A percentile compares a stretch with the other conserved stretches of the same genome.
Conservation (phyloP, 2,797 vertebrate species). For the Tragopan temminckii region DNA sequence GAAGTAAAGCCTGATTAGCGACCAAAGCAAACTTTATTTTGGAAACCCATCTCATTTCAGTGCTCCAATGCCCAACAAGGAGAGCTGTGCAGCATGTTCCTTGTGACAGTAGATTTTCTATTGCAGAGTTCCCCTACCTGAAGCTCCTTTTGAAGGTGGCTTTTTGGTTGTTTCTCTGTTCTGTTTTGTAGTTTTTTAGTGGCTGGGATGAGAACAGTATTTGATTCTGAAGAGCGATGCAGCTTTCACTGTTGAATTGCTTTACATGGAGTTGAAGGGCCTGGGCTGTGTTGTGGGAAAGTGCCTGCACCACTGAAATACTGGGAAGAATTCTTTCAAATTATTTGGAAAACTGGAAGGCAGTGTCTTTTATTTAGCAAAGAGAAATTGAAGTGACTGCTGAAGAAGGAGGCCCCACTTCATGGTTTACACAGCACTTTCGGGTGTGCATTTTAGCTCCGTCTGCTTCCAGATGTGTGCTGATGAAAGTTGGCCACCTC, state of each 20-base stretch:
- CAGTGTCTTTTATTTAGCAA: background rate
- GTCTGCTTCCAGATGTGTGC: background rate
- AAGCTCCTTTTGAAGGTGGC: background rate
- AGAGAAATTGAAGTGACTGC: background rate
- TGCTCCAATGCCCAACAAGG: background rate
- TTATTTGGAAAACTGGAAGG: background rate
- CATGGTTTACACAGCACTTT: background rate
- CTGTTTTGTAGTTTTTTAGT: background rate
- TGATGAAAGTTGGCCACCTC: background rate
- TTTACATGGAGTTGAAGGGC: background rate
- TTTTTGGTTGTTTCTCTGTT: constrained; percentile 7
- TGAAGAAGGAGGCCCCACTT: background rate
- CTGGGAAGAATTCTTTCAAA: background rate
- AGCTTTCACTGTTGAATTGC: background rate
- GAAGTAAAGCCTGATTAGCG: constrained; percentile 47
- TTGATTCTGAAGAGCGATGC: background rate
- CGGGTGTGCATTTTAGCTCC: background rate
- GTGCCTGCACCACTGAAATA: background rate
- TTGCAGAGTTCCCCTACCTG: constrained; percentile 17
- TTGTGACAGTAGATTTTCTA: background rate
- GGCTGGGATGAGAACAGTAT: background rate
- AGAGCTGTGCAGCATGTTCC: background rate
- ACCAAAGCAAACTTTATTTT: constrained; percentile 68
- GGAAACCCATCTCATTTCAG: constrained; percentile 15
- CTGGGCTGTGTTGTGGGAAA: background rate